Percentiles rank a stretch among this genome's conserved stretches.
phyloP scores from a whole-genome alignment of 2,888 invertebrate species.

The Drosophila kanekoi region DNA sequence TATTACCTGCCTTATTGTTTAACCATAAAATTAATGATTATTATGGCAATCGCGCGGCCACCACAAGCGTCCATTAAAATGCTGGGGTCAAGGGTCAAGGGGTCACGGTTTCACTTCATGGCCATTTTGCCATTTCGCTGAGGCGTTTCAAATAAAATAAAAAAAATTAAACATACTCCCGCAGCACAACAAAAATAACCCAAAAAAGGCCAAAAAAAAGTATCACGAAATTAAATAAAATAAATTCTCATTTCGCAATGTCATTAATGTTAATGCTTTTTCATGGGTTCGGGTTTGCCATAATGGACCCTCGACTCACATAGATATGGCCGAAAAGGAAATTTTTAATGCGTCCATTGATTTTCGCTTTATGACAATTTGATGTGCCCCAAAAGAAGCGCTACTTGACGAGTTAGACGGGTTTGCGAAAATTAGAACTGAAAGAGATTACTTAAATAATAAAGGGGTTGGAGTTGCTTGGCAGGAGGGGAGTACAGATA shows the following conservation, averaged over 20 bases:
- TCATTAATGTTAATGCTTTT: constrained; percentile 67
- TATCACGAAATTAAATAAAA: constrained; percentile 68
- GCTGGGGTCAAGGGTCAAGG: constrained; percentile 20
- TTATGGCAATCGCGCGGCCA: constrained; percentile 72
- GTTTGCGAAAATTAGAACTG: neutral
- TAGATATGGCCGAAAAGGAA: constrained; percentile 33
- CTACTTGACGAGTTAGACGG: constrained; percentile 32
- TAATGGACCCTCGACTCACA: constrained; percentile 26
- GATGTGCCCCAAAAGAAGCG: constrained; percentile 31
- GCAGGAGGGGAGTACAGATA: no score
- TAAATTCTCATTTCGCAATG: constrained; percentile 69
- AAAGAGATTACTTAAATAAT: constrained; percentile 3
- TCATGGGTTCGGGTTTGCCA: constrained; percentile 12
- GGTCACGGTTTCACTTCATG: constrained; percentile 40
- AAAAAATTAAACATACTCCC: constrained; percentile 60
- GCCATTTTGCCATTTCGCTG: constrained; percentile 35
- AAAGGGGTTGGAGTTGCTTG: no score
- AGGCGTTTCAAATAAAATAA: constrained; percentile 64
- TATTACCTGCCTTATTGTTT: constrained; percentile 81
- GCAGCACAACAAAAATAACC: constrained; percentile 22
- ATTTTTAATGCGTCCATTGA: constrained; percentile 66
- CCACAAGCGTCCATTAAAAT: constrained; percentile 73
- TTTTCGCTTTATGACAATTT: constrained; percentile 66
- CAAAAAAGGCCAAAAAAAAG: constrained; percentile 27
- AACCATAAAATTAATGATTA: constrained; percentile 80